Conservation (phyloP, 2,113 vertebrate genomes). For the Zosterops lateralis region DNA sequence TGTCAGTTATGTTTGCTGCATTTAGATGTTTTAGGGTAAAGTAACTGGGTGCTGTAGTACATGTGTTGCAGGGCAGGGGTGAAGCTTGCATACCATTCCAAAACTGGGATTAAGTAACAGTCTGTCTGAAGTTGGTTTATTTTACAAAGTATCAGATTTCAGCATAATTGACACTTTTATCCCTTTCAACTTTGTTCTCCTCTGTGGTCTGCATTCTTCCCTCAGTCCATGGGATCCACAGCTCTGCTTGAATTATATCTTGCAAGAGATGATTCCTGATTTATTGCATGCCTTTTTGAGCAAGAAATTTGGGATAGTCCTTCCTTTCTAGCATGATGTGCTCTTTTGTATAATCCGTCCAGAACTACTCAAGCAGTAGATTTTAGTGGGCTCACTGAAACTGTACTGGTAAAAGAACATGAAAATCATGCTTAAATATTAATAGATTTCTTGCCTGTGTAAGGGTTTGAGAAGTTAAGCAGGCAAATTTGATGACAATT, state of each 20-base stretch:
- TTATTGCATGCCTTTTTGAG: neutral
- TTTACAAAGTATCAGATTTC: constrained; percentile 39
- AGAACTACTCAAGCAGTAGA: neutral
- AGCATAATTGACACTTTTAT: constrained; percentile 32
- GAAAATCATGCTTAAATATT: neutral
- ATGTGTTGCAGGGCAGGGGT: neutral
- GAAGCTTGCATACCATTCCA: constrained; percentile 10
- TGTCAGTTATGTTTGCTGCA: neutral
- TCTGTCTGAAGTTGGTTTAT: constrained; percentile 34
- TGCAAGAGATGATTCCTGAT: neutral
- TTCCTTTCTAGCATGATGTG: neutral
- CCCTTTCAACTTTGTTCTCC: constrained; percentile 23
- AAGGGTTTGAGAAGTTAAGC: neutral
- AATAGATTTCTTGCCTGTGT: neutral
- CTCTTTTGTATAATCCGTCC: neutral
- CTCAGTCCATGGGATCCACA: neutral
- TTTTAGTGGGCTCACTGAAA: neutral
- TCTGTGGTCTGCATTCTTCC: constrained; percentile 33
- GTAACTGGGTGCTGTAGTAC: neutral
- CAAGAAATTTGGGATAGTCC: neutral
- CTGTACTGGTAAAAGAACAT: neutral
- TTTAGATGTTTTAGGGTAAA: neutral
- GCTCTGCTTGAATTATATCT: neutral
- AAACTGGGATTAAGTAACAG: constrained; percentile 22
- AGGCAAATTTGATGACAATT: constrained; percentile 29